phyloP scores from a whole-genome alignment of 1,140 invertebrate species.

The Intoshia linei region DNA sequence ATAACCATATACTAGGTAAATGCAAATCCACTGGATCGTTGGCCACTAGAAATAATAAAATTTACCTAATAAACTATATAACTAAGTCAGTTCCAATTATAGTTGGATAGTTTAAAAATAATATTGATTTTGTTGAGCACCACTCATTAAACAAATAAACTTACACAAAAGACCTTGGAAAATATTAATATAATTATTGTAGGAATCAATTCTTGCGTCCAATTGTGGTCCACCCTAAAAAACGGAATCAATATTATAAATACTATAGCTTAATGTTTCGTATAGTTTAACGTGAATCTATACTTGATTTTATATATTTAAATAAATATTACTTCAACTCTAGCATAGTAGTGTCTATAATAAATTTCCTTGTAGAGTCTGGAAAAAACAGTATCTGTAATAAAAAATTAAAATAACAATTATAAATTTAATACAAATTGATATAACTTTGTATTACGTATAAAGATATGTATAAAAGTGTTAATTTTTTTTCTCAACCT shows the following conservation, averaged over 20 bases:
- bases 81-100: background rate
- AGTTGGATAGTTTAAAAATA: background rate
- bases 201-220: constrained; percentile 65
- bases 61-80: background rate
- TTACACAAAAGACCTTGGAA: constrained; percentile 66
- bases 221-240: constrained; percentile 48
- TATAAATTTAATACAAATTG: too few relatives aligned
- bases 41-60: constrained; percentile 27
- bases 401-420: constrained; percentile 5
- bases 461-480: too few relatives aligned
- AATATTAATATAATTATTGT: constrained; percentile 83
- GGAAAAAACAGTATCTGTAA: constrained; percentile 35
- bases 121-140: background rate
- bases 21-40: constrained; percentile 56
- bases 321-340: constrained; percentile 17
- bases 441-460: too few relatives aligned
- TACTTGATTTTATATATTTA: background rate
- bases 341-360: constrained; percentile 74
- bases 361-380: constrained; percentile 88
- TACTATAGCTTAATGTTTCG: background rate
- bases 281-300: background rate
- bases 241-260: constrained; percentile 12
- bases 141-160: constrained; percentile 7
- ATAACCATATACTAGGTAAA: constrained; percentile 87
- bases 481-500: too few relatives aligned